These are phyloP conservation scores for Ciona savignyi DNA, from an alignment of 23 tunicate species.

Conservation along the genomic window DNA sequence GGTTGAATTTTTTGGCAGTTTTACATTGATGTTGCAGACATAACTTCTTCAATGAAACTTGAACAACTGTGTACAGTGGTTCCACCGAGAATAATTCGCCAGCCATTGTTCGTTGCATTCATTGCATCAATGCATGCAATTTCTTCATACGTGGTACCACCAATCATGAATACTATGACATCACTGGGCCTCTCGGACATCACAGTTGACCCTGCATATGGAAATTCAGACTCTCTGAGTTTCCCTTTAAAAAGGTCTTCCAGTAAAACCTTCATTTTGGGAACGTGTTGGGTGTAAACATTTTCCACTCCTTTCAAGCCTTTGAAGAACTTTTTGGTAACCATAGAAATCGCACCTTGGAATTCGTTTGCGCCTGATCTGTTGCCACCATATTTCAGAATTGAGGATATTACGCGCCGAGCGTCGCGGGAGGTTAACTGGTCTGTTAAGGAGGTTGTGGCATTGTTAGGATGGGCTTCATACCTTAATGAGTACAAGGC, in stretches of 20 bases:
- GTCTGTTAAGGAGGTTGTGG: slow-evolving; percentile 66
- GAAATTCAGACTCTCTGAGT: slow-evolving; percentile 52
- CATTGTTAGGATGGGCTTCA: slow-evolving; percentile 61
- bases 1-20: slow-evolving; percentile 8
- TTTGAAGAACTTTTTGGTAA: slow-evolving; percentile 66
- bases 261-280: slow-evolving; percentile 51
- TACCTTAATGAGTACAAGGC: slow-evolving; percentile 82
- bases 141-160: slow-evolving; percentile 98
- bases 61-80: slow-evolving; percentile 58
- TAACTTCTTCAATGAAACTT: slow-evolving; percentile 45
- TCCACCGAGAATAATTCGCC: slow-evolving; percentile 67
- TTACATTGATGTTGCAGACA: slow-evolving; percentile 20
- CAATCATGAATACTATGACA: slow-evolving; percentile 86
- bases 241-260: slow-evolving; percentile 59
- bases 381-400: slow-evolving; percentile 54
- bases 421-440: slow-evolving; percentile 8
- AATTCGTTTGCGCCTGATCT: slow-evolving; percentile 6
- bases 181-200: slow-evolving; percentile 61
- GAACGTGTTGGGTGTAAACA: slow-evolving; percentile 97
- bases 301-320: slow-evolving; percentile 96
- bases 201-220: slow-evolving; percentile 65
- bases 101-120: slow-evolving; percentile 46
- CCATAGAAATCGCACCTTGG: slow-evolving; percentile 44
- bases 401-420: slow-evolving; percentile 20
- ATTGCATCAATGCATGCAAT: slow-evolving; percentile 53